Percentiles rank a stretch among this genome's conserved stretches.
phyloP scores from a whole-genome alignment of 1,140 invertebrate genomes.

The Streblospio benedicti region DNA sequence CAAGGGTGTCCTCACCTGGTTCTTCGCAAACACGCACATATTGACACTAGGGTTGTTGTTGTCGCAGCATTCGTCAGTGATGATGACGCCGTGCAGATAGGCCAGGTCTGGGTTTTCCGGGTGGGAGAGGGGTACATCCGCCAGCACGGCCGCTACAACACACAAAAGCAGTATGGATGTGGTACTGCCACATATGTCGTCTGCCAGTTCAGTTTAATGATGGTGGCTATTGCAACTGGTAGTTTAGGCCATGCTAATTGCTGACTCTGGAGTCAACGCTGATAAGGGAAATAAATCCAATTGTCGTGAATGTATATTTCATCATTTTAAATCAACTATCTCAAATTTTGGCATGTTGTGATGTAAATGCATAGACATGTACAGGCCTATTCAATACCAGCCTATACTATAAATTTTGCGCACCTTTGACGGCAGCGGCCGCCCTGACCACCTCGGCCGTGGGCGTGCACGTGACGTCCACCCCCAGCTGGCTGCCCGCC shows the following conservation, averaged over 20 bases:
- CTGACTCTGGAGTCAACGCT: too few species aligned
- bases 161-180: not conserved
- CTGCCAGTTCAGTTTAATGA: too few species aligned
- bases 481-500: slow-evolving; percentile 21
- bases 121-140: slow-evolving; percentile 29
- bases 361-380: too few species aligned
- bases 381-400: too few species aligned
- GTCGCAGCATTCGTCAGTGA: slow-evolving; percentile 43
- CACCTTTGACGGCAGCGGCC: slow-evolving; percentile 32
- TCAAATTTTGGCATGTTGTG: too few species aligned
- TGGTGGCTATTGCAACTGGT: too few species aligned
- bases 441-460: slow-evolving; percentile 23
- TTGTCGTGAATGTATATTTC: too few species aligned
- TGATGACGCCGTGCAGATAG: slow-evolving; percentile 42
- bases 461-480: slow-evolving; percentile 23
- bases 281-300: too few species aligned
- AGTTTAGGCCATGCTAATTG: too few species aligned
- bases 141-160: slow-evolving; percentile 29
- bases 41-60: slow-evolving; percentile 28
- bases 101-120: slow-evolving; percentile 34
- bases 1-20: too few species aligned
- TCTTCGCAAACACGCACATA: slow-evolving; percentile 42
- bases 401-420: too few species aligned
- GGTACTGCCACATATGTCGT: not conserved
- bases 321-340: too few species aligned